These are phyloP conservation scores for Cryptoprocta ferox DNA, from an alignment of 2,797 vertebrate genomes.

Conservation along the genomic window DNA sequence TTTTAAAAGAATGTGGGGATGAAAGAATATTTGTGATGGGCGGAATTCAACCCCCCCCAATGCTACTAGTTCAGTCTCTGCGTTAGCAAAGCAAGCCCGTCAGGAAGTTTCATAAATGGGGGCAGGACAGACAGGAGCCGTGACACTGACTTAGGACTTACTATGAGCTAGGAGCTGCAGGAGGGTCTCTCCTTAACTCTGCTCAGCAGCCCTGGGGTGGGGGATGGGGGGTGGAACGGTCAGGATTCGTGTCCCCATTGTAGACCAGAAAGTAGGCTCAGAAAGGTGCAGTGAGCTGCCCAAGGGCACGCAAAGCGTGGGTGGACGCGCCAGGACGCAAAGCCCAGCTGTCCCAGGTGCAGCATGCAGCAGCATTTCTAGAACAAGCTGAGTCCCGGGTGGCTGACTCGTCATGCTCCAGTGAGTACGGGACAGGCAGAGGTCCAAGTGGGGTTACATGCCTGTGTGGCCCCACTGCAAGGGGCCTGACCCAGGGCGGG, in stretches of 20 bases:
- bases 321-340: rapidly evolving
- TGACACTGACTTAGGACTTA: background rate
- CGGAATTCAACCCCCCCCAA: background rate
- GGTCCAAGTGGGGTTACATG: background rate
- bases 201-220: background rate
- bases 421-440: background rate
- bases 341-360: background rate
- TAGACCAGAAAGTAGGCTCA: background rate
- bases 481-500: background rate
- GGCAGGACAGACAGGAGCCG: background rate
- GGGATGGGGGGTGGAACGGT: background rate
- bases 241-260: background rate
- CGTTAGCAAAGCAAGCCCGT: background rate
- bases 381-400: rapidly evolving
- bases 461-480: background rate
- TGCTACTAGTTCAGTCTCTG: background rate
- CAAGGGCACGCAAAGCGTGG: background rate
- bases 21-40: background rate
- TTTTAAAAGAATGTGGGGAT: background rate
- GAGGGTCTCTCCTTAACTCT: background rate
- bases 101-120: background rate
- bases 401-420: background rate
- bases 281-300: background rate
- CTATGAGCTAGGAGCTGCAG: background rate
- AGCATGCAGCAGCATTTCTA: background rate